Evolutionary conservation across 64 coral and sea anemone species (phyloP), one percentile per base, ranked within the genome.

Genomic region (Porites lutea): DNA sequence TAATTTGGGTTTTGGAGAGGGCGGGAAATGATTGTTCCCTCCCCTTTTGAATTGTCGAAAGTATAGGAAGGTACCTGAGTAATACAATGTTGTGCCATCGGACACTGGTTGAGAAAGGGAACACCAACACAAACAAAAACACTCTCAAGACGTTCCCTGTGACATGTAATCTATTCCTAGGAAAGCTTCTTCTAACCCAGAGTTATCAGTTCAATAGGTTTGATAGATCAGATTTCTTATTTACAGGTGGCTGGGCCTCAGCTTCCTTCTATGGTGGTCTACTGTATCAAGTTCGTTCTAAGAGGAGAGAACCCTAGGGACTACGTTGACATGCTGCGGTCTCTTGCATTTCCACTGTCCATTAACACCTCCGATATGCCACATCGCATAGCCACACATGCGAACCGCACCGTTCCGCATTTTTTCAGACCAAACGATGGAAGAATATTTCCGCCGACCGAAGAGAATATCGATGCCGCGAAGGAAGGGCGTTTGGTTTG

Each of bases 161-260:
- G n/a, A n/a, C n/a, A n/a, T n/a, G n/a, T n/a, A n/a, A n/a, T n/a
- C n/a, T n/a, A n/a, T n/a, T n/a, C n/a, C n/a, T n/a, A n/a, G n/a
- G n/a, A n/a, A n/a, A n/a, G n/a, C n/a, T n/a, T n/a, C n/a, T n/a
- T n/a, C n/a, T n/a, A n/a, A n/a, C n/a, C n/a, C n/a, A n/a, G n/a
- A n/a, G n/a, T n/a, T n/a, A n/a, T n/a, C n/a, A n/a, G n/a, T n/a
- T n/a, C n/a, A n/a, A n/a, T n/a, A n/a, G n/a, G n/a, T n/a, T n/a
- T n/a, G n/a, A n/a, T n/a, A n/a, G n/a, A n/a, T n/a, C n/a, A n/a
- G n/a, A n/a, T n/a, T n/a, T n/a, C n/a, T n/a, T n/a, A n/a, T n/a
- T n/a, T n/a, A n/a, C n/a, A 90, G 88, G 89, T 57, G 89, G 89
- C 3, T 91, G 89, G 89, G 89, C 66, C 55, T 91, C 89, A 8